Conservation (phyloP, 2,113 vertebrate species). For the Hemiscyllium ocellatum region DNA sequence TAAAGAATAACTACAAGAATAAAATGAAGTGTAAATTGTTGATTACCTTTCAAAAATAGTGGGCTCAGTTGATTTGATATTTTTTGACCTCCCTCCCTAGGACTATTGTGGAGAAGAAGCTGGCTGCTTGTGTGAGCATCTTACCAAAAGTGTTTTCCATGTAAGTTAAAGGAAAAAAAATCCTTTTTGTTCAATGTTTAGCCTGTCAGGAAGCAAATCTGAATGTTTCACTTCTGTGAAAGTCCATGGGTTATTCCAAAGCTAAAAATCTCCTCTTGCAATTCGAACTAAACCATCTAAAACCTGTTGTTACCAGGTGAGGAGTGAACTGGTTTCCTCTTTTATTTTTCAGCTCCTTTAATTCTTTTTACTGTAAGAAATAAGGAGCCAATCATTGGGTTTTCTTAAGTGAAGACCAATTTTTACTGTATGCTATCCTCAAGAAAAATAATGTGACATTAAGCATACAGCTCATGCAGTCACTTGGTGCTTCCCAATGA, state of each 20-base stretch:
- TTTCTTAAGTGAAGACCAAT: too few relatives aligned
- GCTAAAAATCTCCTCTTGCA: neutral
- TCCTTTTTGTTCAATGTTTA: constrained; percentile 39
- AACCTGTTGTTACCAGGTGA: too few relatives aligned
- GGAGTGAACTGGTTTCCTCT: too few relatives aligned
- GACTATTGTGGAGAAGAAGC: constrained; percentile 71
- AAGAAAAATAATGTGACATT: too few relatives aligned
- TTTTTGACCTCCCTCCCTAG: constrained; percentile 50
- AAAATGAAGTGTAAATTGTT: neutral
- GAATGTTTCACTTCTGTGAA: neutral
- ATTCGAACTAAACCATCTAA: neutral
- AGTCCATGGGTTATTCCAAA: neutral
- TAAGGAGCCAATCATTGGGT: too few relatives aligned
- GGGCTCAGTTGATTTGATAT: neutral
- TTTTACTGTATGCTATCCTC: too few relatives aligned
- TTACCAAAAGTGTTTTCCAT: constrained; percentile 66
- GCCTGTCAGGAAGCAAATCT: neutral
- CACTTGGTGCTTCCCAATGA: too few relatives aligned
- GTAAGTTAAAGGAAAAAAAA: constrained; percentile 57
- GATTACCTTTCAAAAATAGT: neutral
- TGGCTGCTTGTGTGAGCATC: constrained; percentile 76
- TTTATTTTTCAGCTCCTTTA: too few relatives aligned
- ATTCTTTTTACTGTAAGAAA: too few relatives aligned
- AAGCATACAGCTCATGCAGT: too few relatives aligned
- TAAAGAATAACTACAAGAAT: neutral